Percentiles rank a stretch among this genome's conserved stretches.
Conservation (phyloP, 2,797 vertebrate genomes). For the Sebastes ruberrimus region DNA sequence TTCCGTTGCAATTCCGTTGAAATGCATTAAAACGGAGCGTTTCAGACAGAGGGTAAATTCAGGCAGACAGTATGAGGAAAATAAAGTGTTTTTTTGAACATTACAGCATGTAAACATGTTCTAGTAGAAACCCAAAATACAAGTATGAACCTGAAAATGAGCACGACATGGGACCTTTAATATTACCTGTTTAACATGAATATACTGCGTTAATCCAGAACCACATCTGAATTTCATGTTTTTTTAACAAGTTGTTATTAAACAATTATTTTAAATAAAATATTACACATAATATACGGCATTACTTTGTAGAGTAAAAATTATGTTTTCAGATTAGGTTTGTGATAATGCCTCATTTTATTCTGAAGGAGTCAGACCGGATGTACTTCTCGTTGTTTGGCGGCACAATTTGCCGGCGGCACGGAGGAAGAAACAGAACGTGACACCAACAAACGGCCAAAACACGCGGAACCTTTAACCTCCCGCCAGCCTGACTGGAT, state of each 20-base stretch:
- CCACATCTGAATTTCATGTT: fast-evolving
- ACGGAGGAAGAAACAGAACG: neutral
- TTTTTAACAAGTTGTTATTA: no score
- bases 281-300: fast-evolving
- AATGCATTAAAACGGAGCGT: no score
- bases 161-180: fast-evolving
- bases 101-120: no score
- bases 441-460: no score
- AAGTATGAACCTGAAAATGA: no score
- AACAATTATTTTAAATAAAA: no score
- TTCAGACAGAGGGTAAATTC: no score
- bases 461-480: neutral
- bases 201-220: no score
- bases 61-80: no score
- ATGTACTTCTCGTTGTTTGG: neutral
- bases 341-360: neutral
- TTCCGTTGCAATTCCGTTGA: no score
- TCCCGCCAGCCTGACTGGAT: neutral
- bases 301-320: neutral
- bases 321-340: fast-evolving
- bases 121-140: no score
- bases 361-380: slow-evolving; percentile 1
- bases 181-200: fast-evolving
- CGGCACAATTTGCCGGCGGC: neutral
- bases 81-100: no score